phyloP scores from a whole-genome alignment of 2,888 invertebrate genomes.

The Diaphora mendica region DNA sequence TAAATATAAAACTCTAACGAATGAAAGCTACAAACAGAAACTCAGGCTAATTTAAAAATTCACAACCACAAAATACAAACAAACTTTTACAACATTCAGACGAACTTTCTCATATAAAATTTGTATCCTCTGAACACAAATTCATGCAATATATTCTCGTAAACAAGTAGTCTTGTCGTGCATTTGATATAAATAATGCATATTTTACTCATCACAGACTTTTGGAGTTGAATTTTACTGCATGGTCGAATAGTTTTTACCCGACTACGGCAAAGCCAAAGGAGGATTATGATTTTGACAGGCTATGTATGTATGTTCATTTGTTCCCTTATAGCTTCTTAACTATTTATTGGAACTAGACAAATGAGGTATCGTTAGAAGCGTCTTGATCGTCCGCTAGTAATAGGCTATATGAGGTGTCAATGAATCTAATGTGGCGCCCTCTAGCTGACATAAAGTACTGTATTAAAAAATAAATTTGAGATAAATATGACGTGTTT shows the following conservation, averaged over 20 bases:
- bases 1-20: not conserved
- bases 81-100: constrained; percentile 3
- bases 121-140: constrained; percentile 19
- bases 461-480: too few relatives aligned
- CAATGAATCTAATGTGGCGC: too few relatives aligned
- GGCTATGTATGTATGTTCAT: too few relatives aligned
- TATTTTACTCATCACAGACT: constrained; percentile 25
- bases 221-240: not conserved
- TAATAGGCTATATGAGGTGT: too few relatives aligned
- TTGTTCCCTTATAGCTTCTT: too few relatives aligned
- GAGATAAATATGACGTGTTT: too few relatives aligned
- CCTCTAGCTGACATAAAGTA: too few relatives aligned
- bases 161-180: constrained; percentile 33
- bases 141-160: constrained; percentile 16
- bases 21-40: not conserved
- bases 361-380: too few relatives aligned
- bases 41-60: not conserved
- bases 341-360: too few relatives aligned
- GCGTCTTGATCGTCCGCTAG: too few relatives aligned
- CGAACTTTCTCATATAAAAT: constrained; percentile 30
- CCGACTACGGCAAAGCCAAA: too few relatives aligned
- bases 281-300: too few relatives aligned
- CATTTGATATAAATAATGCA: constrained; percentile 43
- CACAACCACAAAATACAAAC: constrained; percentile 1
- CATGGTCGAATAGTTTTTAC: not conserved